Base-by-base conservation (phyloP, 2,113 vertebrate genomes). In the Oncorhynchus tshawytscha region DNA sequence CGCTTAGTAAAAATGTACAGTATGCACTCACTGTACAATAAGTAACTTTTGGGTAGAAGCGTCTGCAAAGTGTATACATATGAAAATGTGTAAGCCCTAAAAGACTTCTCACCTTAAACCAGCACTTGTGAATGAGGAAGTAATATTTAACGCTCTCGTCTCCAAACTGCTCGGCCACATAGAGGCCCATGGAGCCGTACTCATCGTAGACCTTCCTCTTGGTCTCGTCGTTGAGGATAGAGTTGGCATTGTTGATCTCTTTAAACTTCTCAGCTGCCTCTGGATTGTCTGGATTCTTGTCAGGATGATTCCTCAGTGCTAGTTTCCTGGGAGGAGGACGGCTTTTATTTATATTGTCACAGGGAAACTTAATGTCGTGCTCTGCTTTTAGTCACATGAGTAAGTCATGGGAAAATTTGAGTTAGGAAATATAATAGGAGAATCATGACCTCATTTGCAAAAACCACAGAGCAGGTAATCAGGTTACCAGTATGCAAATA, bases 191-290 rank as follows among this genome's bases (percentile, higher is more conserved):
- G 2, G 96, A 97, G 54, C 97, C 97, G 2, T 97, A 97, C 77
- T 88, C 80, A 49, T 97, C 93, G 0, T 98, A 98, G 81, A 98
- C 93, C 22, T 85, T 92, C 3, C 94, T 90, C 84, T 95, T 96
- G 86, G 87, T 94, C 7, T 88, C 87, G 2, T 98, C 96, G 3
- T 89, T 96, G 62, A 99, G 95, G 4, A 95, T 93, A 2, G 93
- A 65, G 81, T 99, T 95, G 68, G 97, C 97, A 13, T 93, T 94
- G 94, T 98, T 99, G 90, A 98, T 96, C 90, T 96, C 97, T 85
- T 99, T 97, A 73, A 94, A 94, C 66, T 82, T 92, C 45, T 94
- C 92, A 0, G 86, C 89, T 5, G 92, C 92, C 31, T 92, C 90
- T 0, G 91, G 92, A 70, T 92, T 94, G 68, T 92, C 89, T 22